Evolutionary conservation across 2,113 vertebrate genomes (phyloP), one percentile per base, ranked within the genome.

Genomic region (Indri indri): DNA sequence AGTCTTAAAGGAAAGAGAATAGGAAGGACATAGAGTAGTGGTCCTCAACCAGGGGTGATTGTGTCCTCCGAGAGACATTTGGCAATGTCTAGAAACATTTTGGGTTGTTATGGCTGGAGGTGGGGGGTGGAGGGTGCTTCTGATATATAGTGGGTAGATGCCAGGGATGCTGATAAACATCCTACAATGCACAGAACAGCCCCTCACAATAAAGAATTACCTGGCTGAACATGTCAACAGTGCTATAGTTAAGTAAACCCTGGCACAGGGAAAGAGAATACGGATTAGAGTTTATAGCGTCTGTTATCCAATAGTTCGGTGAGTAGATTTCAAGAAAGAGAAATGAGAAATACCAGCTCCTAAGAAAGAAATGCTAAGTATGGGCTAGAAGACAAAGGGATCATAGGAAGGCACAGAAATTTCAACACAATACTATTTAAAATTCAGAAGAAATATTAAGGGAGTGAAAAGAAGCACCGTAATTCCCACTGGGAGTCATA

Each of bases 161-260:
- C 9, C 7, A 61, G 18, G 11, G 13, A 11, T 16, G 20, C 45
- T 65, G 18, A 8, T 32, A 27, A n/a, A 4, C 16, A 57, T n/a
- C 23, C 30, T 73, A 9, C 37, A 70, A 1, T 8, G 12, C 25
- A 6, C 8, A 11, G 50, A 37, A 3, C 3, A 16, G 10, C 10
- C 16, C 30, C 22, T 74, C 18, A 45, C 14, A 22, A 2, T 9
- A 37, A 18, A n/a, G 25, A 63, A 34, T 7, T 14, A 8, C 6
- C 13, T 20, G 23, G 30, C 50, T 54, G 22, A 4, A 0, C 11
- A 25, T 6, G 37, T 37, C 34, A 34, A 1, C 3, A 34, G 23
- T 30, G 25, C 25, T 22, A 7, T 1, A 30, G 42, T 2, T 22
- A 20, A 81, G 25, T 23, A 57, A 57, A 6, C 20, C 0, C 11